Evolutionary conservation across 2,113 vertebrate species (phyloP).

Genomic region (Tichodroma muraria): DNA sequence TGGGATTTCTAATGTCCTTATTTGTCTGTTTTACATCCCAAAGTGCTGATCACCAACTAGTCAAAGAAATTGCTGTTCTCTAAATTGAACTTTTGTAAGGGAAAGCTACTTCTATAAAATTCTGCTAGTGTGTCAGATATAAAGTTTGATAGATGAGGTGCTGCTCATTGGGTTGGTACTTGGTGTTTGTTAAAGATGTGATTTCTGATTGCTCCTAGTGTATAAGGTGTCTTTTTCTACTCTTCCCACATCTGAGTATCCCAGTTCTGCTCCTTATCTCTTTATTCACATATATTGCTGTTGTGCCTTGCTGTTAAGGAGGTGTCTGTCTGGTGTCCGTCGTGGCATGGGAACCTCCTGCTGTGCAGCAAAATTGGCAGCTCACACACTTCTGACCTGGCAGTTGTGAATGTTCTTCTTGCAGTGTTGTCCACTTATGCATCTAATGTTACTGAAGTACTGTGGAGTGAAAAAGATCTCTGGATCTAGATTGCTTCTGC

Average conservation of each 20-base stretch:
- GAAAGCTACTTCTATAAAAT: neutral
- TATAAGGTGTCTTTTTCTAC: neutral
- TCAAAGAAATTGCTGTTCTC: neutral
- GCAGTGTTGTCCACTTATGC: rapidly evolving
- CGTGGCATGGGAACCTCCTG: neutral
- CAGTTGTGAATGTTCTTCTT: neutral
- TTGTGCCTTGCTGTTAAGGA: neutral
- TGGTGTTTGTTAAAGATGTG: neutral
- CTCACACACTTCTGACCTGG: neutral
- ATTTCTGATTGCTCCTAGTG: neutral
- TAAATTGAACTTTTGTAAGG: neutral
- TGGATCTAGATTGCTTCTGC: neutral
- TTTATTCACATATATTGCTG: neutral
- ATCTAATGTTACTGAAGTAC: neutral
- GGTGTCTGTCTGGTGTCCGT: too few species aligned
- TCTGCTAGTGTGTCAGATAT: neutral
- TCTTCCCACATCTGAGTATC: neutral
- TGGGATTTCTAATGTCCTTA: neutral
- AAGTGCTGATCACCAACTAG: neutral
- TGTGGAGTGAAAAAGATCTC: neutral
- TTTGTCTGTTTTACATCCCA: neutral
- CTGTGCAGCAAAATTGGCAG: neutral
- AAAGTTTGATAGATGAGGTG: neutral
- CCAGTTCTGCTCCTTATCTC: neutral
- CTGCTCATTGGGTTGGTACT: neutral